A percentile compares a stretch with the other conserved stretches of the same genome.
phyloP scores from a whole-genome alignment of 2,113 vertebrate genomes.

The Planiliza haematocheilus region DNA sequence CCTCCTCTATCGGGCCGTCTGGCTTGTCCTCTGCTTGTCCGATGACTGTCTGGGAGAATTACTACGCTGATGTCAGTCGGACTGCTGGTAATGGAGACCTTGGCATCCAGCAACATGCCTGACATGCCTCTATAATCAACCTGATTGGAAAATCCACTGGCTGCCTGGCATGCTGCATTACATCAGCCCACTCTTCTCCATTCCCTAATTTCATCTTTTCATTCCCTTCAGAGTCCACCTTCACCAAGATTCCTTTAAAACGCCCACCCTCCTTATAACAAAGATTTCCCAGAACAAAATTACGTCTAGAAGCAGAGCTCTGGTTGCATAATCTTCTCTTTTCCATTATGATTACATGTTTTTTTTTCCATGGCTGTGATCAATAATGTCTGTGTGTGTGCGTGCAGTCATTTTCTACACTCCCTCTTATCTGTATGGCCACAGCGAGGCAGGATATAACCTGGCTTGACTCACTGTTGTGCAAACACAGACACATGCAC shows the following conservation, averaged over 20 bases:
- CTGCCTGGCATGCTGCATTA: slow-evolving; percentile 53
- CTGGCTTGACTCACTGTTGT: slow-evolving; percentile 16
- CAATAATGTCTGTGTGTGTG: slow-evolving; percentile 27
- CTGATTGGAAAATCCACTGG: slow-evolving; percentile 73
- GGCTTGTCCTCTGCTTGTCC: slow-evolving; percentile 37
- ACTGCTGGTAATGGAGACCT: slow-evolving; percentile 57
- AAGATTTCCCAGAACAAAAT: slow-evolving; percentile 12
- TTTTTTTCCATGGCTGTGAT: slow-evolving; percentile 48
- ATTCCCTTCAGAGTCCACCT: not conserved
- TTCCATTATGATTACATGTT: slow-evolving; percentile 16
- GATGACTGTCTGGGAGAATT: slow-evolving; percentile 52
- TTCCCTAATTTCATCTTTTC: slow-evolving; percentile 42
- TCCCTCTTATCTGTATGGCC: slow-evolving; percentile 10
- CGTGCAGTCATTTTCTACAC: slow-evolving; percentile 11
- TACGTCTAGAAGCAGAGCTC: not conserved
- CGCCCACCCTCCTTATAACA: not conserved
- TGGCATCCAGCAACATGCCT: slow-evolving; percentile 58
- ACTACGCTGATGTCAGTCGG: slow-evolving; percentile 53
- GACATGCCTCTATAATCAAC: slow-evolving; percentile 67
- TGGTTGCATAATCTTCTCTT: slow-evolving; percentile 24
- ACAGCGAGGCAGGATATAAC: slow-evolving; percentile 26
- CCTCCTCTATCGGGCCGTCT: slow-evolving; percentile 36
- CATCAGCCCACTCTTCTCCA: slow-evolving; percentile 44
- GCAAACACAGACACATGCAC: slow-evolving; percentile 32
- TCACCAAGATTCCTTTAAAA: not conserved